Percentiles rank a stretch among this genome's conserved stretches.
These are phyloP conservation scores for Nymphalis urticae DNA, from an alignment of 2,888 invertebrate genomes.

Conservation along the genomic window DNA sequence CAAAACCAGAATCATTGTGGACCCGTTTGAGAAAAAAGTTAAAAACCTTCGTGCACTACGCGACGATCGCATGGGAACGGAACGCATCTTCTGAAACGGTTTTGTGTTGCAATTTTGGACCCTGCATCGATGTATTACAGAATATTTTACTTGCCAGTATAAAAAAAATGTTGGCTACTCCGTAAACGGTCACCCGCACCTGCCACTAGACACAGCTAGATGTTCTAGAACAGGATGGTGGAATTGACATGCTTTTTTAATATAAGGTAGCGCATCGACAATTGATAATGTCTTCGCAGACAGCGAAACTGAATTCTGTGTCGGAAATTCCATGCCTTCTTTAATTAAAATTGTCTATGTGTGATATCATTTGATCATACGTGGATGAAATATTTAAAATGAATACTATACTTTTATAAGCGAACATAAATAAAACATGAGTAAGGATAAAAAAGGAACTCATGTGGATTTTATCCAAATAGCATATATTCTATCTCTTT, in stretches of 20 bases:
- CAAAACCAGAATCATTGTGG: conserved; percentile 80
- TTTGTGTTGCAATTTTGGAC: conserved; percentile 50
- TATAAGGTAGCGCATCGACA: conserved; percentile 7
- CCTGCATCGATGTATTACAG: conserved; percentile 54
- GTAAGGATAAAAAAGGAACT: too few relatives aligned
- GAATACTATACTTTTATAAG: too few relatives aligned
- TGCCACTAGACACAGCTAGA: conserved; percentile 62
- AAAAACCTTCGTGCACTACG: conserved; percentile 62
- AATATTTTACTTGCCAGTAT: conserved; percentile 46
- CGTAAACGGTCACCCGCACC: conserved; percentile 70
- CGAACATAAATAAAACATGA: too few relatives aligned
- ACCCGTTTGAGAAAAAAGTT: conserved; percentile 72
- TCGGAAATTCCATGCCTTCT: not conserved
- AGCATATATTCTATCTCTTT: too few relatives aligned
- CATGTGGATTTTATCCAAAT: too few relatives aligned
- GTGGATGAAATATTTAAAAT: too few relatives aligned
- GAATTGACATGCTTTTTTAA: conserved; percentile 16
- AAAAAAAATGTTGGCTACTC: conserved; percentile 58
- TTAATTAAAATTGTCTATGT: not conserved
- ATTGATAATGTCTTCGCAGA: not conserved
- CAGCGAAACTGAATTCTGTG: not conserved
- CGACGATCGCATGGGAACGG: conserved; percentile 75
- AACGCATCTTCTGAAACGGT: conserved; percentile 57
- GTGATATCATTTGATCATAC: not conserved
- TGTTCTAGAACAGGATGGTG: conserved; percentile 41